phyloP scores from a whole-genome alignment of 2,797 vertebrate genomes.

The Agapornis canus region DNA sequence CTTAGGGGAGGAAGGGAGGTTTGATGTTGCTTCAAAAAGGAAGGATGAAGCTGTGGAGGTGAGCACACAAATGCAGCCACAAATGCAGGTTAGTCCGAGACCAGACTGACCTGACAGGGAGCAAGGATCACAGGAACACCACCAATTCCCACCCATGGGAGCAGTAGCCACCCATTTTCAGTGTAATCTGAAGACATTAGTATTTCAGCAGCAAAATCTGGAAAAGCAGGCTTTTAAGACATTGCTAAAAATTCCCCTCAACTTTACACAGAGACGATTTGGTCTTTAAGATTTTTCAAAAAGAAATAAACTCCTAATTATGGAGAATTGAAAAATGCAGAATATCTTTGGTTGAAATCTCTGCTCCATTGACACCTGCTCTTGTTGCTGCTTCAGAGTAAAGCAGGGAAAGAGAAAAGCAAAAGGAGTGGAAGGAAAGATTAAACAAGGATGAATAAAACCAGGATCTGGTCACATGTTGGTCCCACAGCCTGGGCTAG shows the following conservation, averaged over 20 bases:
- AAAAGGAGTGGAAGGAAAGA: neutral
- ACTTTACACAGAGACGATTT: neutral
- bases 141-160: neutral
- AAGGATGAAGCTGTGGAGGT: neutral
- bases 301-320: neutral
- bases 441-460: neutral
- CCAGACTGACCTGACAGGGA: neutral
- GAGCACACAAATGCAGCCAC: neutral
- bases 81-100: neutral
- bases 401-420: neutral
- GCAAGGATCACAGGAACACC: neutral
- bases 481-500: neutral
- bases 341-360: neutral
- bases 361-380: neutral
- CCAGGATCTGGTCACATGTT: neutral
- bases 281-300: neutral
- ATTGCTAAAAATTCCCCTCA: neutral
- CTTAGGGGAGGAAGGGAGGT: neutral
- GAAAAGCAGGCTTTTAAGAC: neutral
- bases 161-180: neutral
- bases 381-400: neutral
- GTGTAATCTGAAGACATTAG: neutral
- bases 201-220: slow-evolving; percentile 2
- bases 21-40: neutral
- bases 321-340: neutral